phyloP scores from a whole-genome alignment of 2,888 invertebrate genomes.

The Carabus problematicus region DNA sequence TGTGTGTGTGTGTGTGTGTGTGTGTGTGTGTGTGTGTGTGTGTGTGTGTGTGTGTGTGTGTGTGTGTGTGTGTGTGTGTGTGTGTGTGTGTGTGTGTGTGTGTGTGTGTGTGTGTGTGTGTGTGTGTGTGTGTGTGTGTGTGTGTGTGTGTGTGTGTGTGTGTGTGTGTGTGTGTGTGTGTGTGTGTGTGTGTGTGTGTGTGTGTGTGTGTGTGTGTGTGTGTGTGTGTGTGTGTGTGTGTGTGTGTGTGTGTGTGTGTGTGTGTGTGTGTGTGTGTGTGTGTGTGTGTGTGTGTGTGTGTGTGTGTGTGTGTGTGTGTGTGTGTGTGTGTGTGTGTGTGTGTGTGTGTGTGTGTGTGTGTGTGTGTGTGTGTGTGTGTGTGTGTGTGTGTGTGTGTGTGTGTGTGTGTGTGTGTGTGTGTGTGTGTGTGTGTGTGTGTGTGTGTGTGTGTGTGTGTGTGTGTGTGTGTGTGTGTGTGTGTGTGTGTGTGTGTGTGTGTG shows the following conservation, averaged over 20 bases:
- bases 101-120: not conserved
- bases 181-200: not conserved
- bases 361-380: not conserved
- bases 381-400: not conserved
- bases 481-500: constrained; percentile 2
- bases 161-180: not conserved
- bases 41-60: constrained; percentile 4
- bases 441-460: not conserved
- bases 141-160: not conserved
- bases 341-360: not conserved
- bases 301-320: constrained; percentile 4
- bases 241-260: not conserved
- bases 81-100: not conserved
- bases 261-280: not conserved
- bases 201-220: not conserved
- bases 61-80: not conserved
- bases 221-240: constrained; percentile 2
- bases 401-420: not conserved
- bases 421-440: not conserved
- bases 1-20: not conserved
- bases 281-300: not conserved
- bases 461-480: not conserved
- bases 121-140: not conserved
- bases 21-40: not conserved
- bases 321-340: not conserved